Base-by-base conservation (phyloP, 1,140 invertebrate genomes). In the Contarinia nasturtii region DNA sequence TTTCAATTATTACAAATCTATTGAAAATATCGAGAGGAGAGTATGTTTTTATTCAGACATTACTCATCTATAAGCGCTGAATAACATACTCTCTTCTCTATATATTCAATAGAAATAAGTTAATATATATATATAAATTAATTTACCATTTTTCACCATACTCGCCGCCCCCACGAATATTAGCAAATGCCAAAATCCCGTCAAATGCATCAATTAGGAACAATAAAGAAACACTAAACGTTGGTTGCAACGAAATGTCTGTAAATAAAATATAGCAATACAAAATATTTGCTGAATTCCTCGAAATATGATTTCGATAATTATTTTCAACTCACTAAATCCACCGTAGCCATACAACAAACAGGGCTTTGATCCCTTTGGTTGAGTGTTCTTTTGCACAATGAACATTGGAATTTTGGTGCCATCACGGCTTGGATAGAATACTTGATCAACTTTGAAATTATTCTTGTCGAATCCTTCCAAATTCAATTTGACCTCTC, bases 371-470 rank as follows among this genome's bases (percentile, higher is more conserved):
- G 72, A 22, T 81, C 81, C 67, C 12, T 55, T 44, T 11, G 36
- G 45, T 54, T 58, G 59, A 66, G 82, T 82, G 67, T 87, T 86
- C 58, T 77, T 82, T 52, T 79, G 78, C 22, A 96, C 77, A 51
- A 98, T 82, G 65, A 96, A 99, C 94, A 98, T 98, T 3, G 95
- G 95, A 53, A 98, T 75, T 67, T 84, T 82, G 1, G 91, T 95
- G 47, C 86, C 88, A 70, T 98, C 94, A 68, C 91, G 94, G 62
- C 89, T 92, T 1, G 71, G 57, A 64, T 95, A 98, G 68, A 98
- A 98, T 37, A 94, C 73, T 69, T 98, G 94, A 46, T 80, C 77
- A 2, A 84, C 86, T 60, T 82, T 77, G 59, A 89, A 97, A 45
- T 80, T 62, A 7, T 73, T 70, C 3, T 79, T 62, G 66, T 95